These are phyloP conservation scores for Ectemnius lituratus DNA, from an alignment of 2,888 invertebrate genomes.

Conservation along the genomic window DNA sequence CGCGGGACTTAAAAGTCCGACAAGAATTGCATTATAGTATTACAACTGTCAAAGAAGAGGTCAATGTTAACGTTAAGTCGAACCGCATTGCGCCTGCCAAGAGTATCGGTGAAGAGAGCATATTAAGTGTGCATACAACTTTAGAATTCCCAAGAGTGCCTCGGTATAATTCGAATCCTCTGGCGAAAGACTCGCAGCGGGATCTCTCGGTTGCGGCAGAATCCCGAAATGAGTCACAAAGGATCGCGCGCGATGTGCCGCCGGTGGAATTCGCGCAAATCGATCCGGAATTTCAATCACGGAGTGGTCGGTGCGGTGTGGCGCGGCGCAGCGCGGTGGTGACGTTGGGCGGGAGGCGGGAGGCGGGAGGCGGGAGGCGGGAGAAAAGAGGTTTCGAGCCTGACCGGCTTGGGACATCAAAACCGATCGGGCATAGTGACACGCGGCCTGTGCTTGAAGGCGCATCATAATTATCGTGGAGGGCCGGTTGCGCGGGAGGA, in stretches of 20 bases:
- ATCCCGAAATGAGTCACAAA: too few species aligned
- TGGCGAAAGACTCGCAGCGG: too few species aligned
- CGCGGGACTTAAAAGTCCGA: too few species aligned
- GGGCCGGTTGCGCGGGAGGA: slow-evolving; percentile 53
- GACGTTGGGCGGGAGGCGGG: slow-evolving; percentile 22
- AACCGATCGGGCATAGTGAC: slow-evolving; percentile 69
- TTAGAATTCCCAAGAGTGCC: too few species aligned
- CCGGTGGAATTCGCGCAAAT: slow-evolving; percentile 17
- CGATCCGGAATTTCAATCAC: slow-evolving; percentile 64
- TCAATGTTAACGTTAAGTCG: background rate
- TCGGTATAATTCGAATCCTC: too few species aligned
- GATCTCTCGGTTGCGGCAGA: too few species aligned
- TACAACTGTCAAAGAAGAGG: too few species aligned
- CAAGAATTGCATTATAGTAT: too few species aligned
- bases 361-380: slow-evolving; percentile 22
- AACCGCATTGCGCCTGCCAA: background rate
- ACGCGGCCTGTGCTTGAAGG: slow-evolving; percentile 57
- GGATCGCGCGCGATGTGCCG: background rate
- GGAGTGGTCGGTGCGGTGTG: slow-evolving; percentile 34
- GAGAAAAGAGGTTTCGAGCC: slow-evolving; percentile 17
- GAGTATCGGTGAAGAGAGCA: slow-evolving; percentile 2
- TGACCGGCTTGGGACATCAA: slow-evolving; percentile 56
- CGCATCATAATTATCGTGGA: slow-evolving; percentile 73
- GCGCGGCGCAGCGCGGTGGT: slow-evolving; percentile 21
- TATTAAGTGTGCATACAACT: too few species aligned